A percentile compares a stretch with the other conserved stretches of the same genome.
Conservation (phyloP, 1,140 invertebrate genomes). For the Sitobion miscanthi region DNA sequence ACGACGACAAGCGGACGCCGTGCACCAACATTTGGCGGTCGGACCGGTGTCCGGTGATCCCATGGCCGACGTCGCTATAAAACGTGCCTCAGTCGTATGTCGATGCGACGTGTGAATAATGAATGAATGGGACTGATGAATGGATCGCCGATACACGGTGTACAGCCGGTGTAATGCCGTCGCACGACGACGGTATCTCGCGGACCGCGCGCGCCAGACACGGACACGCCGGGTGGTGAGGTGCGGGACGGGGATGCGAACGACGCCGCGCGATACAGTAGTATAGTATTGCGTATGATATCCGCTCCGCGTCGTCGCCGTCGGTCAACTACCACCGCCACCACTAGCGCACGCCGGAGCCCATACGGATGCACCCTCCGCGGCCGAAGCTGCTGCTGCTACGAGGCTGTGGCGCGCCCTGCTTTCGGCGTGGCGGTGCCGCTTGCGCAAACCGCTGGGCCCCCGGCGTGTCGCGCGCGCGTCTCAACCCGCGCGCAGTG, state of each 20-base stretch:
- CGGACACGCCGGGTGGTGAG: neutral
- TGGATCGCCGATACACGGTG: neutral
- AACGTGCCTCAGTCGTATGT: neutral
- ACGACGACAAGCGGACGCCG: neutral
- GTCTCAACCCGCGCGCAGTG: neutral
- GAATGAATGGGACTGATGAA: neutral
- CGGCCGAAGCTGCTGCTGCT: neutral
- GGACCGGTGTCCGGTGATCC: neutral
- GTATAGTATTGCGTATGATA: neutral
- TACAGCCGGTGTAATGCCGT: neutral
- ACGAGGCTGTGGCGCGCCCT: conserved; percentile 42
- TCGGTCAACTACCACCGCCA: conserved; percentile 19
- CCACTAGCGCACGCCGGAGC: conserved; percentile 26
- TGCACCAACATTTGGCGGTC: neutral
- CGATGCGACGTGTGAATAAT: neutral
- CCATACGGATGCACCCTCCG: conserved; percentile 17
- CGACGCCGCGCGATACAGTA: neutral
- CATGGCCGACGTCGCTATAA: neutral
- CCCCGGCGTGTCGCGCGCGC: conserved; percentile 40
- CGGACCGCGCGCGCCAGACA: neutral
- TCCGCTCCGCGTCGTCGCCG: conserved; percentile 36
- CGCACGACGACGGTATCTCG: neutral
- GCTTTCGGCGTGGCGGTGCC: conserved; percentile 40
- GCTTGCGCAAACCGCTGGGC: conserved; percentile 8
- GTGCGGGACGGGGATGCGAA: neutral